phyloP scores from a whole-genome alignment of 2,888 invertebrate species.

The Ditylenchus weischeri region DNA sequence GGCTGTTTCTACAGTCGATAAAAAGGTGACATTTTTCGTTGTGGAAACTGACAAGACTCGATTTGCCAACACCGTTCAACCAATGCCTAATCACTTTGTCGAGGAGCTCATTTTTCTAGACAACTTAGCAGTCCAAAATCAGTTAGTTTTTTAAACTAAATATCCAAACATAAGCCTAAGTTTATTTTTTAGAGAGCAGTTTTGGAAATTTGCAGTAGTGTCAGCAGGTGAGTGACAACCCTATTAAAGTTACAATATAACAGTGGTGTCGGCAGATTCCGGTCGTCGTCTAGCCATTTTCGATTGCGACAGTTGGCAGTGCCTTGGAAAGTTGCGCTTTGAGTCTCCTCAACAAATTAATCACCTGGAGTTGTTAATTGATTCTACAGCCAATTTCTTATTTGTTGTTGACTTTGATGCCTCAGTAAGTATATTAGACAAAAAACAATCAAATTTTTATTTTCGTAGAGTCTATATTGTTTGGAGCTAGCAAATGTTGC shows the following conservation, averaged over 20 bases:
- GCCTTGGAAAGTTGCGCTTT: slow-evolving; percentile 69
- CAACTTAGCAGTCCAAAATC: slow-evolving; percentile 31
- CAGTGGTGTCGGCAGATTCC: slow-evolving; percentile 74
- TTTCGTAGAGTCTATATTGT: slow-evolving; percentile 73
- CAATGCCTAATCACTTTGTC: slow-evolving; percentile 35
- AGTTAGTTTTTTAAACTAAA: slow-evolving; percentile 19
- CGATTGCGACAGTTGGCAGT: slow-evolving; percentile 75
- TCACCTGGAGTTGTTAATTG: slow-evolving; percentile 63
- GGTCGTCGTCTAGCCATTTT: slow-evolving; percentile 47
- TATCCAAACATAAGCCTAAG: background rate
- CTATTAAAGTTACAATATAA: too few species aligned
- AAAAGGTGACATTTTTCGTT: slow-evolving; percentile 47
- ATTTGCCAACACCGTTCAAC: slow-evolving; percentile 44
- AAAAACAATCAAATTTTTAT: slow-evolving; percentile 1
- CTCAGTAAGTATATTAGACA: slow-evolving; percentile 18
- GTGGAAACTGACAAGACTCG: slow-evolving; percentile 38
- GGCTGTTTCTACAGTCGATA: slow-evolving; percentile 23
- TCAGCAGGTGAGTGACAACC: too few species aligned
- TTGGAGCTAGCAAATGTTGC: slow-evolving; percentile 60
- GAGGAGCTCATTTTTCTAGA: slow-evolving; percentile 53
- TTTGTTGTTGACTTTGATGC: slow-evolving; percentile 80
- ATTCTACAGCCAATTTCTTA: slow-evolving; percentile 79
- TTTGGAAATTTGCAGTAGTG: slow-evolving; percentile 93
- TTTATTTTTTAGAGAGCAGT: slow-evolving; percentile 64
- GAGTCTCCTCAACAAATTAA: slow-evolving; percentile 69